Evolutionary conservation across 2,113 vertebrate genomes (phyloP).

Genomic region (Chionodraco myersi): DNA sequence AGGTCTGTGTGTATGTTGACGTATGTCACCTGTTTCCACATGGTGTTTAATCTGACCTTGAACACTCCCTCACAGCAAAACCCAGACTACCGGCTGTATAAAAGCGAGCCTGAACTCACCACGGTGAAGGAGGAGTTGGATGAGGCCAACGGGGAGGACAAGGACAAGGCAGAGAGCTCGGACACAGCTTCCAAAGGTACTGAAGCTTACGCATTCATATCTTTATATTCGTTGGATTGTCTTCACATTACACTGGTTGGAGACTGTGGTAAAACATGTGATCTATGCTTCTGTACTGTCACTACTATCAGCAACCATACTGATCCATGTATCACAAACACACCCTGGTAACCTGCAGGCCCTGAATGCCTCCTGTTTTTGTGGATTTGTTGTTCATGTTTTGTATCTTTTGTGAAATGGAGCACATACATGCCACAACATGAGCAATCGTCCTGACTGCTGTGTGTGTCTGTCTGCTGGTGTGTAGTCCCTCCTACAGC

Average conservation of each 20-base stretch:
- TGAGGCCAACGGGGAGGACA: conserved; percentile 91
- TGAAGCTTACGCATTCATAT: not conserved
- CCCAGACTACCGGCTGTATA: conserved; percentile 96
- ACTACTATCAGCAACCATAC: not conserved
- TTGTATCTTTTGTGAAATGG: conserved; percentile 7
- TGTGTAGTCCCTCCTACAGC: conserved; percentile 71
- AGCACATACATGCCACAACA: not conserved
- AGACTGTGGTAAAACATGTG: not conserved
- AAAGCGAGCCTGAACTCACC: conserved; percentile 97
- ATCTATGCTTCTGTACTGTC: not conserved
- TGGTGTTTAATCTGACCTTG: conserved; percentile 11
- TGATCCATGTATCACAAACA: not conserved
- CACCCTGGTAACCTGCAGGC: not conserved
- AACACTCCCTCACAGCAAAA: conserved; percentile 80
- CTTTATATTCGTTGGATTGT: not conserved
- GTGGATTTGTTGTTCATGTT: not conserved
- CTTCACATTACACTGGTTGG: not conserved
- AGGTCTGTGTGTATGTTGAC: too few species aligned
- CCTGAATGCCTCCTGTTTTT: not conserved
- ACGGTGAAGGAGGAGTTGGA: conserved; percentile 95
- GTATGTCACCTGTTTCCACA: not conserved
- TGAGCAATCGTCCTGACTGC: not conserved
- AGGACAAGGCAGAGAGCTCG: conserved; percentile 83
- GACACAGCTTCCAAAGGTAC: conserved; percentile 89
- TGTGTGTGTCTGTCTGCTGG: conserved; percentile 1